Base-by-base conservation (phyloP, 1,140 invertebrate genomes). In the Lasaia peninsularis region DNA sequence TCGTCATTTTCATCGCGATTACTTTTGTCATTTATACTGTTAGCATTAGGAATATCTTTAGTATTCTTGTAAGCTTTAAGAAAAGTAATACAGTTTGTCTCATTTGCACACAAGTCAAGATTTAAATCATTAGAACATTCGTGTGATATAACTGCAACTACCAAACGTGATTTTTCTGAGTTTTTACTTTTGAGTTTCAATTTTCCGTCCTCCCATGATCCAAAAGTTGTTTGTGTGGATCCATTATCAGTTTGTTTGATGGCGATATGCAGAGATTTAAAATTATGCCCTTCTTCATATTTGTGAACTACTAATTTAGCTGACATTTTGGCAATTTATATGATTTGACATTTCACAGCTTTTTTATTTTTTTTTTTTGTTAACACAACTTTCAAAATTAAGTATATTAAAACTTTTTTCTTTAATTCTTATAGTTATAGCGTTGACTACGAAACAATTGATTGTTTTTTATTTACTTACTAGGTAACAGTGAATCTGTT, bases 261-360 rank as follows among this genome's bases (percentile, higher is more conserved):
- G 32, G 61, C 71, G 56, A 89, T 76, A 34, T 74, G 58, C 65
- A 88, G 71, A 56, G 73, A 80, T 74, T 80, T 75, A 69, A 73
- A 80, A 71, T 78, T 71, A 61, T 65, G 59, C 9, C 73, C 77
- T 51, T 75, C 62, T 63, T 84, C 86, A 67, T 76, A 77, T 80
- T 76, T 88, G 55, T 83, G 74, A 67, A 89, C 71, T 65, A 80
- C 69, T 75, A 89, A 70, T 74, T 86, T 88, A 56, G 71, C 66
- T 72, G 78, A 80, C 87, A 88, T 89, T 52, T 73, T 80, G 55
- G 11, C 57, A 62, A 71, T 58, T 48, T 20, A 20, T 48, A n/a
- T 71, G 60, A 63, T 40, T 54, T 61, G 34, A 57, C 31, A 56
- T 44, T 40, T 40, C 24, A 31, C 28, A 48, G n/a, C 9, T 20